Evolutionary conservation across 2,888 invertebrate species (phyloP).

Genomic region (Eupithecia abbreviata): DNA sequence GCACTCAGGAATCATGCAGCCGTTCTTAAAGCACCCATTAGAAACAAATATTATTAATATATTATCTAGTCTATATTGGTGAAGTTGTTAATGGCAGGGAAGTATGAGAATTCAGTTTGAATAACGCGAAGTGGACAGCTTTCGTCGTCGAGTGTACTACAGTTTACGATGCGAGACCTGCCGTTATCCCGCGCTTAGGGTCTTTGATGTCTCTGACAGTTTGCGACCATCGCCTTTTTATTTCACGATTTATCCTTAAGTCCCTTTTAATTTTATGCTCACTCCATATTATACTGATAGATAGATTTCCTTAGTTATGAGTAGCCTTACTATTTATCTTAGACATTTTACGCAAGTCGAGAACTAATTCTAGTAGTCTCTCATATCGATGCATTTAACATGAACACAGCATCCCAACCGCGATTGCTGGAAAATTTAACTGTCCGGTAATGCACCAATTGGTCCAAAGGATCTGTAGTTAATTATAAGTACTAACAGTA

Average conservation of each 20-base stretch:
- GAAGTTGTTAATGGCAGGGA: background rate
- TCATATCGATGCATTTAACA: background rate
- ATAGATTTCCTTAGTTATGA: background rate
- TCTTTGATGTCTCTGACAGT: conserved; percentile 52
- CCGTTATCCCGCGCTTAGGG: conserved; percentile 47
- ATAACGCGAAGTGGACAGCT: conserved; percentile 2
- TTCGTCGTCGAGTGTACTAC: conserved; percentile 16
- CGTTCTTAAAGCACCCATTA: background rate
- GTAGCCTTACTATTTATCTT: background rate
- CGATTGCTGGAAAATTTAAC: no score
- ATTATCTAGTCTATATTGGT: background rate
- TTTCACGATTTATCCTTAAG: conserved; percentile 39
- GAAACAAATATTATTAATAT: background rate
- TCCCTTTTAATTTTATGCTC: conserved; percentile 23
- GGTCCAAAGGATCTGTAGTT: no score
- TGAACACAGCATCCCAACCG: no score
- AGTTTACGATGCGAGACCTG: conserved; percentile 48
- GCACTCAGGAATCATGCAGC: background rate
- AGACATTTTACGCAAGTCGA: background rate
- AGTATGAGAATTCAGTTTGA: background rate
- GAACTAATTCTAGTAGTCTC: background rate
- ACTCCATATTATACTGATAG: background rate
- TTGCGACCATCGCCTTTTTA: conserved; percentile 41
- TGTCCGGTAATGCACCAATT: no score
- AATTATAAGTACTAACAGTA: no score